Evolutionary conservation across 2,113 vertebrate species (phyloP), one percentile per base, ranked within the genome.

Genomic region (Coregonus clupeaformis): DNA sequence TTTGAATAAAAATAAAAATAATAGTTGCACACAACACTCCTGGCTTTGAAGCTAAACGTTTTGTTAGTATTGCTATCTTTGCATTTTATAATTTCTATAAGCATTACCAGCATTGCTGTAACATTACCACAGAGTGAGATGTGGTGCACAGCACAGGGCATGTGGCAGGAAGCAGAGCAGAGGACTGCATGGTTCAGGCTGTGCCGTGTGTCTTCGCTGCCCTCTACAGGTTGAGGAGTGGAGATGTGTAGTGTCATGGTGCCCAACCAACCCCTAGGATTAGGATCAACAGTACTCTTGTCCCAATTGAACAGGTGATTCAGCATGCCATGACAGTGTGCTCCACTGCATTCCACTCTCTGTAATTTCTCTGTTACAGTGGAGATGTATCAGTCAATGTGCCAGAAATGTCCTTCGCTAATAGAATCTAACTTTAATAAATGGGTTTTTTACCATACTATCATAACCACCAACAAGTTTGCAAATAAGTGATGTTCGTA

Each of bases 151-250:
- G 64, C 27, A 24, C 64, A 30, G 27, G 27, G 16, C 64, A 32
- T 16, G 16, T 12, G 42, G n/a, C 18, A 47, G 36, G 11, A 5
- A 6, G 5, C 7, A 12, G 20, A 67, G 30, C 30, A 30, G 57
- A 27, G 25, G 22, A 29, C 62, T 29, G 7, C 36, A 9, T 32
- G 72, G 29, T 20, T 71, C 69, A 30, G 74, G 82, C 79, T 71
- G 67, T 87, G 86, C 75, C 91, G 80, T 90, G 93, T 89, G 90
- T 90, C 92, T 90, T 89, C 89, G 91, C 90, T 94, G 93, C 93
- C 91, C 93, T 93, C 93, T 94, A 89, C 90, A 92, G 93, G 84
- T 84, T 72, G 71, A 81, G 84, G 75, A 68, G 45, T 63, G 47
- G 45, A 82, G 70, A 78, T 74, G 79, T 82, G 27, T 16, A 55